Percentiles rank a stretch among this genome's conserved stretches.
Conservation (phyloP, 2,888 invertebrate genomes). For the Yponomeuta cagnagella region DNA sequence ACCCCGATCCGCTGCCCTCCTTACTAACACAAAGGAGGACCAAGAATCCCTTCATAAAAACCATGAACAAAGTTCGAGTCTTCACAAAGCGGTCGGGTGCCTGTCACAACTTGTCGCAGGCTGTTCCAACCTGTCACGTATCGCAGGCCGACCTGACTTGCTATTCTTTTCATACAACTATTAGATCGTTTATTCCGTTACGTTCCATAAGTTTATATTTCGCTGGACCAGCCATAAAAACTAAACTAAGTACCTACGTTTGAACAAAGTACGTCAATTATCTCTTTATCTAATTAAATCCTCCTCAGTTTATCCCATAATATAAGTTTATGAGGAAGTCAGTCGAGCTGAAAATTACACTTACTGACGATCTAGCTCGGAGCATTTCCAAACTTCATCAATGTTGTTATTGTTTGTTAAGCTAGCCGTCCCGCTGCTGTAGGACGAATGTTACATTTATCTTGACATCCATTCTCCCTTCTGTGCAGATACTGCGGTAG, state of each 20-base stretch:
- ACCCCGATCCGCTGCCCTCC: background rate
- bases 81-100: background rate
- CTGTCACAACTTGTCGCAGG: constrained; percentile 12
- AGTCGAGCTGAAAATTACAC: background rate
- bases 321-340: background rate
- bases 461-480: background rate
- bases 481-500: too few species aligned
- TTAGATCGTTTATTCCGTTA: background rate
- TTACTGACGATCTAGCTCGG: background rate
- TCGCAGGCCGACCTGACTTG: background rate
- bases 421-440: background rate
- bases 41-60: background rate
- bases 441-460: background rate
- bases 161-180: background rate
- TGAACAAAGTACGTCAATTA: background rate
- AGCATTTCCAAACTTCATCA: background rate
- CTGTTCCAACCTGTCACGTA: background rate
- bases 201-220: background rate
- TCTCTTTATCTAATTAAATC: background rate
- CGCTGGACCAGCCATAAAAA: background rate
- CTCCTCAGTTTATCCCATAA: background rate
- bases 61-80: background rate
- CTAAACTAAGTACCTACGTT: background rate
- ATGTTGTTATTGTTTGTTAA: background rate
- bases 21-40: background rate